phyloP scores from a whole-genome alignment of 2,113 vertebrate species.

The Leptocoma aspasia region DNA sequence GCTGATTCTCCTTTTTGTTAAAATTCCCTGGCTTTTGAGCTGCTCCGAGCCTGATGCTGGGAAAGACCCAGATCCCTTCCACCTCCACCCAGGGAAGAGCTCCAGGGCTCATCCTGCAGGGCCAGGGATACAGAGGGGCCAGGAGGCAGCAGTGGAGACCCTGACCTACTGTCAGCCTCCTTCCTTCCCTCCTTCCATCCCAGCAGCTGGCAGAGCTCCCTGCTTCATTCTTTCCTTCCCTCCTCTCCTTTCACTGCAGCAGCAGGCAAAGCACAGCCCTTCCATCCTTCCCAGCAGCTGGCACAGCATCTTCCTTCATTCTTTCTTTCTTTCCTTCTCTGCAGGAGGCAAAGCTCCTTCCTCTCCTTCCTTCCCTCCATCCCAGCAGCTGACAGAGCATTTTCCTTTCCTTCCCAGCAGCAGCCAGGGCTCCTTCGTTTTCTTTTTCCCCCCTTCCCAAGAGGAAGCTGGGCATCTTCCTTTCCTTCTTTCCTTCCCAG shows the following conservation, averaged over 20 bases:
- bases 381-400: neutral
- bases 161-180: neutral
- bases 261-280: neutral
- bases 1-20: neutral
- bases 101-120: neutral
- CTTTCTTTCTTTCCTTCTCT: too few species aligned
- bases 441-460: too few species aligned
- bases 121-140: neutral
- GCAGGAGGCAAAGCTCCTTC: neutral
- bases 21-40: fast-evolving
- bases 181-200: neutral
- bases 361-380: neutral
- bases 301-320: neutral
- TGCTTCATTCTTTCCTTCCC: neutral
- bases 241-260: neutral
- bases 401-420: neutral
- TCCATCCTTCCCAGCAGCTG: neutral
- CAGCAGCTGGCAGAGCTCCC: neutral
- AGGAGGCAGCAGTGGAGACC: neutral
- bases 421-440: neutral
- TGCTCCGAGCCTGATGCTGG: neutral
- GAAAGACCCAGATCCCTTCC: too few species aligned
- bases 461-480: too few species aligned
- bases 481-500: neutral
- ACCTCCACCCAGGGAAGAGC: neutral